Conservation (phyloP, 2,888 invertebrate species). For the Tiliacea aurago region DNA sequence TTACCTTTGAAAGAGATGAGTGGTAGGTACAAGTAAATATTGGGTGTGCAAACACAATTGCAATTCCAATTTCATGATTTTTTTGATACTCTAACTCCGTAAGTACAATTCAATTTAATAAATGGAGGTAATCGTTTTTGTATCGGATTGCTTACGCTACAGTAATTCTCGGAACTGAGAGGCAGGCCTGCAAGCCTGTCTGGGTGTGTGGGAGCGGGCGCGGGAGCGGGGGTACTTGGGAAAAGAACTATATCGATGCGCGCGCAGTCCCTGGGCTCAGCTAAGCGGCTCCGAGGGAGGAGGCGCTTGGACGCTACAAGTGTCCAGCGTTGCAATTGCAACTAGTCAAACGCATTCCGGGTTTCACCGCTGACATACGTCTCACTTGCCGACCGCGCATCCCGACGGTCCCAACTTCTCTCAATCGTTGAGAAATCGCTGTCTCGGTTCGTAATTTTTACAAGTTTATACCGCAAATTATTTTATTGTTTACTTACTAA, state of each 20-base stretch:
- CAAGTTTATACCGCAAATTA: neutral
- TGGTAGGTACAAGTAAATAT: neutral
- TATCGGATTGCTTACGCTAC: slow-evolving; percentile 15
- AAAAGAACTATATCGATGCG: slow-evolving; percentile 40
- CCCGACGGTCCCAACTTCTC: neutral
- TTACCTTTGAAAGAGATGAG: neutral
- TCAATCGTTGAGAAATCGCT: slow-evolving; percentile 20
- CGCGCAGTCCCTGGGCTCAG: slow-evolving; percentile 53
- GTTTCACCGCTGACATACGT: slow-evolving; percentile 10
- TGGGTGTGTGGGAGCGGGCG: slow-evolving; percentile 27
- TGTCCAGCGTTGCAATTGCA: slow-evolving; percentile 46
- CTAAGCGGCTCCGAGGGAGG: slow-evolving; percentile 26
- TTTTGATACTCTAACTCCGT: neutral
- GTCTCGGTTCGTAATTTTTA: slow-evolving; percentile 2
- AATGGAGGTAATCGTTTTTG: neutral
- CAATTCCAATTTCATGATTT: neutral
- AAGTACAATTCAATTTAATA: neutral
- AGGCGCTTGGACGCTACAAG: slow-evolving; percentile 45
- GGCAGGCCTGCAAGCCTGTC: slow-evolving; percentile 11
- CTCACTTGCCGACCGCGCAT: neutral
- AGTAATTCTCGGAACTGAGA: slow-evolving; percentile 28
- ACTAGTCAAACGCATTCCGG: slow-evolving; percentile 36
- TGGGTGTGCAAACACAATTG: neutral
- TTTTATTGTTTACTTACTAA: neutral
- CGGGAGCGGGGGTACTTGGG: slow-evolving; percentile 41